Conservation (phyloP, 2,113 vertebrate genomes). For the Scartelaos histophorus region DNA sequence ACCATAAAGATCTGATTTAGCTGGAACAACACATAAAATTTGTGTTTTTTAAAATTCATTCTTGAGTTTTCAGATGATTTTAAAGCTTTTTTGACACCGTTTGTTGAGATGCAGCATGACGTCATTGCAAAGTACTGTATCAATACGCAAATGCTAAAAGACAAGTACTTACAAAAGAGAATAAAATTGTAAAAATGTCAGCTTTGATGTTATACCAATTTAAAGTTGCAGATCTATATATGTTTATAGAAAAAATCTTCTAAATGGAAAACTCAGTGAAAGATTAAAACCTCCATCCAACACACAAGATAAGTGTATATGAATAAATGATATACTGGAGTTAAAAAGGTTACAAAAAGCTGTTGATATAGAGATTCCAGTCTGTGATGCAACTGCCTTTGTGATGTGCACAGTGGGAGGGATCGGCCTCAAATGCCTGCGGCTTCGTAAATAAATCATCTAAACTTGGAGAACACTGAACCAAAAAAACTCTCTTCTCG, state of each 20-base stretch:
- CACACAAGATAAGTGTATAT: neutral
- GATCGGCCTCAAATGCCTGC: slow-evolving; percentile 44
- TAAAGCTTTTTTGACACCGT: too few species aligned
- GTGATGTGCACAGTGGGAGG: slow-evolving; percentile 55
- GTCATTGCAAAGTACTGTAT: too few species aligned
- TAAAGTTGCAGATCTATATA: too few species aligned
- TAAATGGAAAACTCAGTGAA: neutral
- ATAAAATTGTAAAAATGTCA: neutral
- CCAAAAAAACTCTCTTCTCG: slow-evolving; percentile 43
- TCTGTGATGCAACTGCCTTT: slow-evolving; percentile 65
- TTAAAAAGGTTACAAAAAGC: neutral
- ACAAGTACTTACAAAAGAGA: too few species aligned
- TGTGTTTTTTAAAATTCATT: too few species aligned
- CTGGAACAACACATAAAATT: too few species aligned
- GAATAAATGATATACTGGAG: neutral
- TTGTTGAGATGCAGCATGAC: too few species aligned
- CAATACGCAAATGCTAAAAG: too few species aligned
- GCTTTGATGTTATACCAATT: neutral
- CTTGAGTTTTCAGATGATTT: too few species aligned
- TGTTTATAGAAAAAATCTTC: too few species aligned
- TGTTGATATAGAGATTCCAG: neutral
- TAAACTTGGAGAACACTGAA: slow-evolving; percentile 42
- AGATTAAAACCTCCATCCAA: neutral
- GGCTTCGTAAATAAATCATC: slow-evolving; percentile 68
- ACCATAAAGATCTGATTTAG: too few species aligned